Base-by-base conservation (phyloP, 2,113 vertebrate genomes). In the Zapus hudsonius region DNA sequence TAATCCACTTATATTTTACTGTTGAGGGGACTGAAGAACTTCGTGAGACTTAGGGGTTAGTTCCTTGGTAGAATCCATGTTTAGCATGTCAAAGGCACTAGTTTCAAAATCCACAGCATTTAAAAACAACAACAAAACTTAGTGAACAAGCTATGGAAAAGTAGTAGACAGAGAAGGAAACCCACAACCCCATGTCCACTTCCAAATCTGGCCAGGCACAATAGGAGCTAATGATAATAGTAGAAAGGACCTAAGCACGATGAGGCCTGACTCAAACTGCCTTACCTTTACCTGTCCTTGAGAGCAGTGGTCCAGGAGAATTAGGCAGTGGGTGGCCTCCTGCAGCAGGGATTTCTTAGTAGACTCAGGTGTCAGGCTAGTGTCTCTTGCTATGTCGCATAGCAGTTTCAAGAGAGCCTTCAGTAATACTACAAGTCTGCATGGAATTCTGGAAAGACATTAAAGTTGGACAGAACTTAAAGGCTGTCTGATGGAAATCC, bases 371-470 rank as follows among this genome's bases (percentile, higher is more conserved):
- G 98, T 98, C 0, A 95, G 61, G 0, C 91, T 92, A 0, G 2
- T 72, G 57, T 99, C 99, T 0, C 96, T 95, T 4, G 98, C 97
- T 0, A 99, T 94, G 0, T 99, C 98, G 66, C 99, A 98, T 7
- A 99, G 94, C 92, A 99, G 87, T 95, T 96, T 98, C 94, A 99
- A 76, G 95, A 99, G 96, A 47, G 98, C 97, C 29, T 96, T 96
- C 81, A 99, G 92, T 13, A 99, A 97, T 55, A 95, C 74, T 0
- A 90, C 73, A 29, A 98, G 89, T 27, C 98, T 98, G 61, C 97
- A 95, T 0, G 97, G 86, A 97, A 99, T 97, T 93, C 99, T 99
- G 97, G 67, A 88, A 88, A 3, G 42, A 42, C 61, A 66, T 52
- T 72, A 87, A 83, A 36, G 16, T 47, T 36, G n/a, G n/a, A n/a